Evolutionary conservation across 2,113 vertebrate species (phyloP).

Genomic region (Aix galericulata): DNA sequence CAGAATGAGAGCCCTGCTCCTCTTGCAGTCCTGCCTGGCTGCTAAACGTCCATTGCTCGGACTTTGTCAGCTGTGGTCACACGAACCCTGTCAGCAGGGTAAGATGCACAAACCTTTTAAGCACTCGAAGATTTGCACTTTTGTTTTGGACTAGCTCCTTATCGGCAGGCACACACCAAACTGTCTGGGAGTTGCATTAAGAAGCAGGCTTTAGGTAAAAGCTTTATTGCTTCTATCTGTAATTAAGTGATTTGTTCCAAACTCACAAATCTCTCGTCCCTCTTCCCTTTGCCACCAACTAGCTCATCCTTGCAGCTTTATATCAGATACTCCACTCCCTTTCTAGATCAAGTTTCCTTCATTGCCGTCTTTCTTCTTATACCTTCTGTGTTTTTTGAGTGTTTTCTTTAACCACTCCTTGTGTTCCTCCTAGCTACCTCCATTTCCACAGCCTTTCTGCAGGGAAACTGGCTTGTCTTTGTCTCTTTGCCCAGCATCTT

Average conservation of each 20-base stretch:
- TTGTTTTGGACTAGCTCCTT: neutral
- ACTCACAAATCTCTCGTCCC: neutral
- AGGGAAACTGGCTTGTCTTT: neutral
- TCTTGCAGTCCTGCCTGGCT: neutral
- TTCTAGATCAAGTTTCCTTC: neutral
- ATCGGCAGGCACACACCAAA: neutral
- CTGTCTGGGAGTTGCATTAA: neutral
- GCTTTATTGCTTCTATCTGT: slow-evolving; percentile 6
- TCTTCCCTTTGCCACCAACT: neutral
- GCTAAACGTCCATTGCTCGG: accelerated
- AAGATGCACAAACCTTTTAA: neutral
- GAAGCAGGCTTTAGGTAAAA: slow-evolving; percentile 1
- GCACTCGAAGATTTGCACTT: neutral
- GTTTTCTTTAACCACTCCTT: neutral
- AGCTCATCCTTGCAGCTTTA: neutral
- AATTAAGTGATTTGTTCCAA: slow-evolving; percentile 45
- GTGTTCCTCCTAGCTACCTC: neutral
- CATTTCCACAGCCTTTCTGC: neutral
- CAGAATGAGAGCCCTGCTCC: neutral
- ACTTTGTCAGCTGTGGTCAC: neutral
- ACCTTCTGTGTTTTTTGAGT: neutral
- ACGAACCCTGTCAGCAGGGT: neutral
- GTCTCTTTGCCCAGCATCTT: neutral
- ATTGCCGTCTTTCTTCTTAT: neutral
- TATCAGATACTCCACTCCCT: neutral